phyloP scores from a whole-genome alignment of 2,888 invertebrate genomes.

The Eilema sororculum region DNA sequence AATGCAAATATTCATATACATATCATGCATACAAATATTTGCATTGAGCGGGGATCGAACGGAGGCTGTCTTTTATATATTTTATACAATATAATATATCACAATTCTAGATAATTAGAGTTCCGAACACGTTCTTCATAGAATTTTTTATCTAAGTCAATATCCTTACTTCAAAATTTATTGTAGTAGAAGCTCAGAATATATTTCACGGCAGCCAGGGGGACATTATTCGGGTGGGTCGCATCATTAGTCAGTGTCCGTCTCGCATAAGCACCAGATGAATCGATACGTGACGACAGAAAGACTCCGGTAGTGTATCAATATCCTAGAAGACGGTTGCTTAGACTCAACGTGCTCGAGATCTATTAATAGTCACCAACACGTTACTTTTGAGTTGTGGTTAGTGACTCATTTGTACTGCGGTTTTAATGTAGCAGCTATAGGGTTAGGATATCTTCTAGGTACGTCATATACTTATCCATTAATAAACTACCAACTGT shows the following conservation, averaged over 20 bases:
- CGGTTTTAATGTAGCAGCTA: constrained; percentile 11
- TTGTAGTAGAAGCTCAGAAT: constrained; percentile 31
- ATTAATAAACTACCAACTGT: neutral
- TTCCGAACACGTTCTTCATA: constrained; percentile 2
- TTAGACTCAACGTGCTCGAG: constrained; percentile 28
- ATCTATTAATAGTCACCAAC: constrained; percentile 19
- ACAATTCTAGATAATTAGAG: neutral
- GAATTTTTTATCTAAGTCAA: neutral
- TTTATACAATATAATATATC: too few species aligned
- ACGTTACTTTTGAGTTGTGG: constrained; percentile 19
- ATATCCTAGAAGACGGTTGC: constrained; percentile 29
- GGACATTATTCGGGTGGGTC: constrained; percentile 47
- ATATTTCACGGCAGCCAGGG: constrained; percentile 36
- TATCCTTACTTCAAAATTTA: constrained; percentile 8
- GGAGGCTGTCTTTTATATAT: too few species aligned
- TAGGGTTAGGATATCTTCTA: constrained; percentile 5
- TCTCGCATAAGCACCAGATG: constrained; percentile 50
- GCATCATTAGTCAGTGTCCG: constrained; percentile 51
- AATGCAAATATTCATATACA: too few species aligned
- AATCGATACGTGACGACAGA: constrained; percentile 53
- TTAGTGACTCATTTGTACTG: constrained; percentile 21
- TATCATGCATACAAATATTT: too few species aligned
- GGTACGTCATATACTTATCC: neutral
- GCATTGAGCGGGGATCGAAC: too few species aligned
- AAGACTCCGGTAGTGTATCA: constrained; percentile 38